These are phyloP conservation scores for Ciconia nigra DNA, from an alignment of 2,797 vertebrate species.

Conservation along the genomic window DNA sequence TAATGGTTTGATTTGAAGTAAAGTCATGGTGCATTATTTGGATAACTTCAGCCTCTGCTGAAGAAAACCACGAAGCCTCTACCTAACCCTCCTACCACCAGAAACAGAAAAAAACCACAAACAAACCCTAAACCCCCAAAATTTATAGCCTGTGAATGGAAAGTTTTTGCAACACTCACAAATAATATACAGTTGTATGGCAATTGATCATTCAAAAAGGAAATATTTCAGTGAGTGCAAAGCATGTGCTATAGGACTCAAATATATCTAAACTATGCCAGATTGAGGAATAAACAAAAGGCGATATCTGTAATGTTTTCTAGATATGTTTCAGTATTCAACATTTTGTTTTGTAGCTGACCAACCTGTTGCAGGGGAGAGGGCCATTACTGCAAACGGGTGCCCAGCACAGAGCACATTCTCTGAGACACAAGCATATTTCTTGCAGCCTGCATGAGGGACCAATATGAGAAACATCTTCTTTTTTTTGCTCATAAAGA, in stretches of 20 bases:
- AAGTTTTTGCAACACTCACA: background rate
- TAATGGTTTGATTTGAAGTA: background rate
- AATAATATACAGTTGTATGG: background rate
- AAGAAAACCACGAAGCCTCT: background rate
- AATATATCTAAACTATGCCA: background rate
- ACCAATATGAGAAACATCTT: background rate
- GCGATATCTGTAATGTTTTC: background rate
- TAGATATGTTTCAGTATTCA: background rate
- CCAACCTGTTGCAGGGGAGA: background rate
- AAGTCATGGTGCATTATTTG: background rate
- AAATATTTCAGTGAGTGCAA: background rate
- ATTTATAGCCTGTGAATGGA: background rate
- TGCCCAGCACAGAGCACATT: background rate
- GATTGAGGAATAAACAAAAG: background rate
- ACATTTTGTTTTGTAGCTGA: background rate
- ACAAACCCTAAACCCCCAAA: accelerated
- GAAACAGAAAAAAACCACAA: background rate
- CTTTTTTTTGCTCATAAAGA: background rate
- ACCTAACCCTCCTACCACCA: background rate
- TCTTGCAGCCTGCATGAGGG: background rate
- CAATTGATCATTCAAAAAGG: background rate
- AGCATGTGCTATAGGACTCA: background rate
- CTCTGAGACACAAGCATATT: background rate
- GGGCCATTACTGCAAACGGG: background rate
- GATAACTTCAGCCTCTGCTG: background rate